Evolutionary conservation across 2,113 vertebrate species (phyloP), one percentile per base, ranked within the genome.

Genomic region (Riparia riparia): DNA sequence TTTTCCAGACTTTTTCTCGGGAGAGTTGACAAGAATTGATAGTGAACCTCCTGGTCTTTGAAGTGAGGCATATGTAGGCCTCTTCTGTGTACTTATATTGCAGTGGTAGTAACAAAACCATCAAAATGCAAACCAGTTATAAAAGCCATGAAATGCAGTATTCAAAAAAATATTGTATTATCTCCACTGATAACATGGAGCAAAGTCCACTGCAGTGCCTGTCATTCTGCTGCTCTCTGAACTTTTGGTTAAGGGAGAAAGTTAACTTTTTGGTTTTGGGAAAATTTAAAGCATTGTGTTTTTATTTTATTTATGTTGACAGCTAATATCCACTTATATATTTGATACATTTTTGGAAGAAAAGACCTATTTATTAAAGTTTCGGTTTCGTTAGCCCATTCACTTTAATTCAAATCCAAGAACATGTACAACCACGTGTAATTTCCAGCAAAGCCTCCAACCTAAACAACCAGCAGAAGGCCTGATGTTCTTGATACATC

Each of bases 351-450:
- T 57, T 37, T 70, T 92, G 19, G 41, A 93, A 90, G 56, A 94
- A 89, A 84, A 12, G 32, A 53, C 18, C 41, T 84, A 56, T 81
- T 82, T 86, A 69, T 80, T 82, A 70, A 91, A 76, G 16, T 61
- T 95, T 86, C 49, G 57, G 16, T 61, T 95, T 86, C 49, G 53
- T 39, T 24, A 9, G 37, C 44, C 41, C 41, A 41, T 84, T 94
- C 31, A 64, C 78, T 95, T 95, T 63, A 90, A 95, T 92, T 93
- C 71, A 70, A 71, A 68, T 37, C 25, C 49, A 89, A 71, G 72
- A 90, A 77, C 42, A 69, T 0, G 2, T 26, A 82, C 37, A 85
- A 71, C 50, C 87, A 80, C 58, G 78, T 50, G 37, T 86, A 92
- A 84, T 83, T 74, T 93, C 31, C 64, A 95, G n/a, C 56, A 83